Conservation (phyloP, 2,797 vertebrate species). For the Typhlichthys eigenmanni region DNA sequence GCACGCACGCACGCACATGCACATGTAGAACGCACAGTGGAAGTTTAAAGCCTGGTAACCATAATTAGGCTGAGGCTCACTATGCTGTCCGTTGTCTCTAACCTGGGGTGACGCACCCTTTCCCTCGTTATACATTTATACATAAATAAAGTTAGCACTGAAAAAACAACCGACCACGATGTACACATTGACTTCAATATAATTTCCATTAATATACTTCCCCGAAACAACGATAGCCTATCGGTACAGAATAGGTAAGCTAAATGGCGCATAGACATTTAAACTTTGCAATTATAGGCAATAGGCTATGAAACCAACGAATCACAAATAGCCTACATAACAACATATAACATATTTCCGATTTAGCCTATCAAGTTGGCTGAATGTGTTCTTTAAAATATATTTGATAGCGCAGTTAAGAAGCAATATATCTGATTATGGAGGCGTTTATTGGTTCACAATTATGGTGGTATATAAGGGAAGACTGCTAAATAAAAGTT, state of each 20-base stretch:
- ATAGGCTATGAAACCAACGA: constrained; percentile 29
- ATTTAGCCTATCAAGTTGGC: background rate
- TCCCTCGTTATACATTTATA: constrained; percentile 27
- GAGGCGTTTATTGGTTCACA: background rate
- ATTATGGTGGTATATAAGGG: background rate
- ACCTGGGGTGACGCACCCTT: constrained; percentile 51
- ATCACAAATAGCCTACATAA: background rate
- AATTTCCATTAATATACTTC: constrained; percentile 42
- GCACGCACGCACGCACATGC: constrained; percentile 29
- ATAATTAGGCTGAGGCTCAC: constrained; percentile 64
- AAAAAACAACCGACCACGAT: constrained; percentile 36
- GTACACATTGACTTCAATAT: constrained; percentile 46
- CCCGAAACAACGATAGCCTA: constrained; percentile 38
- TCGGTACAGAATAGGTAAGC: constrained; percentile 42
- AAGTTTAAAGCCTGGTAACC: constrained; percentile 61
- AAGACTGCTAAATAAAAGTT: constrained; percentile 38
- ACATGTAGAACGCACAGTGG: constrained; percentile 32
- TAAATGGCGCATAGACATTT: constrained; percentile 53
- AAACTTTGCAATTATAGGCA: constrained; percentile 50
- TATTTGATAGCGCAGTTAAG: background rate
- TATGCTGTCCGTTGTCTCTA: constrained; percentile 63
- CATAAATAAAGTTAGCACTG: constrained; percentile 48
- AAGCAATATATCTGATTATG: background rate
- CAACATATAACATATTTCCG: background rate
- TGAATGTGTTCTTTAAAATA: background rate